phyloP scores from a whole-genome alignment of 2,888 invertebrate species.

The Adela reaumurella region DNA sequence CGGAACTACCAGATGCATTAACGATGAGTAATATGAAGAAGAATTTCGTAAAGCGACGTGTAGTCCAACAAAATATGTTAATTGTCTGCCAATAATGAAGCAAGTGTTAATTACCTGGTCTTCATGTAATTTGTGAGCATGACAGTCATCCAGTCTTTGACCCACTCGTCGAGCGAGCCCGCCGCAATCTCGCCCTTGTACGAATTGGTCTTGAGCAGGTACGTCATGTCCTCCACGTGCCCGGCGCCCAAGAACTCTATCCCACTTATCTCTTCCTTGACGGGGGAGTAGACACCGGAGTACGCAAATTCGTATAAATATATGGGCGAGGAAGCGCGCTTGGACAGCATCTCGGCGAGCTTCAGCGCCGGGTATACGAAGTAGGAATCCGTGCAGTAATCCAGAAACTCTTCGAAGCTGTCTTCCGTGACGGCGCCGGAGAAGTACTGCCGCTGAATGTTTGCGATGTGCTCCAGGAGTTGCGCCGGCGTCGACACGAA shows the following conservation, averaged over 20 bases:
- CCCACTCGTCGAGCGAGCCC: conserved; percentile 17
- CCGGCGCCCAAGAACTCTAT: conserved; percentile 45
- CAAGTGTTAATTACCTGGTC: no score
- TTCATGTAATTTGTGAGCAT: conserved; percentile 28
- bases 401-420: conserved; percentile 18
- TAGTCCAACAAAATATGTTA: no score
- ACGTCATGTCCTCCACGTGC: conserved; percentile 59
- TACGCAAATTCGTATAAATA: conserved; percentile 54
- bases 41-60: no score
- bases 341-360: conserved; percentile 19
- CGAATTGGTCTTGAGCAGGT: conserved; percentile 39
- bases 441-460: conserved; percentile 23
- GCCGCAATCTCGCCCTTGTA: conserved; percentile 13
- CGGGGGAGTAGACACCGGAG: conserved; percentile 38
- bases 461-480: conserved; percentile 16
- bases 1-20: no score
- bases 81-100: no score
- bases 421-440: conserved; percentile 21
- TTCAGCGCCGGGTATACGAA: conserved; percentile 33
- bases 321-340: conserved; percentile 29
- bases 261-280: conserved; percentile 32
- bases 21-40: no score
- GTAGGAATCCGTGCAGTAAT: conserved; percentile 24
- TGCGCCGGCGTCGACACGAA: conserved; percentile 17
- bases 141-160: conserved; percentile 28